These are phyloP conservation scores for Masticophis lateralis DNA, from an alignment of 2,797 vertebrate genomes.

Conservation along the genomic window DNA sequence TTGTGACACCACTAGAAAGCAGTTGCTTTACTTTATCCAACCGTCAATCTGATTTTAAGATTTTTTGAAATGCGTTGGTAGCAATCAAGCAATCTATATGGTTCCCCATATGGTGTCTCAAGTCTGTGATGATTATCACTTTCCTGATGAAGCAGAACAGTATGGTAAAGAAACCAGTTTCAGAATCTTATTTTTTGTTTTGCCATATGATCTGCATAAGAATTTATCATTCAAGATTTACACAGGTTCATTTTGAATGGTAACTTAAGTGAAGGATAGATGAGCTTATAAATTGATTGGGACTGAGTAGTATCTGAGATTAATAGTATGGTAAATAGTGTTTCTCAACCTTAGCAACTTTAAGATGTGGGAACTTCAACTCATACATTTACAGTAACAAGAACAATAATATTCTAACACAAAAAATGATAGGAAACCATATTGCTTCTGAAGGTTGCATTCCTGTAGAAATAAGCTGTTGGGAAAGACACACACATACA, in stretches of 20 bases:
- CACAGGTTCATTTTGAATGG: constrained; percentile 33
- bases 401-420: background rate
- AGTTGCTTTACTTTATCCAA: background rate
- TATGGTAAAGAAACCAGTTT: accelerated
- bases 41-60: background rate
- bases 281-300: constrained; percentile 2
- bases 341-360: background rate
- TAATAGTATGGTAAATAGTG: background rate
- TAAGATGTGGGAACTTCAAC: background rate
- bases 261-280: constrained; percentile 33
- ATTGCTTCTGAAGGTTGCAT: background rate
- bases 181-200: background rate
- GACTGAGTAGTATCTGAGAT: background rate
- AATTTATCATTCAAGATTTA: constrained; percentile 30
- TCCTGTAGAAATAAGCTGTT: background rate
- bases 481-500: background rate
- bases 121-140: accelerated
- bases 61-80: background rate
- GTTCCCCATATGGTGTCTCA: background rate
- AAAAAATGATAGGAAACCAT: background rate
- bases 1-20: background rate
- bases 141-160: background rate
- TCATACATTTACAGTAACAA: background rate
- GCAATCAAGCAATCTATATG: background rate
- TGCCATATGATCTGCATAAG: background rate